phyloP scores from a whole-genome alignment of 2,797 vertebrate genomes.

The Acropternis orthonyx region DNA sequence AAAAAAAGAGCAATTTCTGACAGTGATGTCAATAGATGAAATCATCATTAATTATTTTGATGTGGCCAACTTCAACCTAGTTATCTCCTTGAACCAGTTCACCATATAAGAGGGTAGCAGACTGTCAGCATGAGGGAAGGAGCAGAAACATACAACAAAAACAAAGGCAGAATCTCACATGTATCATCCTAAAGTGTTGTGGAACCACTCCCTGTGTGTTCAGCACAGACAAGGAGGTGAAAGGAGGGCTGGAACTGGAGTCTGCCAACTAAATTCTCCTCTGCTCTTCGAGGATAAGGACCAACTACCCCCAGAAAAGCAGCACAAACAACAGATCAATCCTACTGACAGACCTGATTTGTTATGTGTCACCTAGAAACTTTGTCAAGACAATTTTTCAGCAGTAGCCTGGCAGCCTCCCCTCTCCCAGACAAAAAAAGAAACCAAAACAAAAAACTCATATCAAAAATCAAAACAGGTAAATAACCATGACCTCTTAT shows the following conservation, averaged over 20 bases:
- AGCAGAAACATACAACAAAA: rapidly evolving
- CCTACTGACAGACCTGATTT: not conserved
- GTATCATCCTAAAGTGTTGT: not conserved
- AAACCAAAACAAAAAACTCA: not conserved
- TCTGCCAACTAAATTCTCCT: not conserved
- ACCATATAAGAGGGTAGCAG: rapidly evolving
- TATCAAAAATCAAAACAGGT: rapidly evolving
- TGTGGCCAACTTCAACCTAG: not conserved
- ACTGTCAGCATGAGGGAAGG: not conserved
- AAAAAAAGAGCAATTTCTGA: not conserved
- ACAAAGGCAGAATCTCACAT: not conserved
- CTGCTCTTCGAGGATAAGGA: not conserved
- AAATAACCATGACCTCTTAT: not conserved
- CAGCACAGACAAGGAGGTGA: not conserved
- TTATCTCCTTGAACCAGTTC: not conserved
- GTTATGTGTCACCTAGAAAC: not conserved
- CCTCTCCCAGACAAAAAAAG: not conserved
- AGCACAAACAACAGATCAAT: not conserved
- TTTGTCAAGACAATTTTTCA: not conserved
- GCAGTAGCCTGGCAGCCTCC: not conserved
- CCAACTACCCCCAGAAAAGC: not conserved
- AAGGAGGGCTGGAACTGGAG: not conserved
- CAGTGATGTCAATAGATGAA: not conserved
- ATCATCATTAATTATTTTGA: not conserved
- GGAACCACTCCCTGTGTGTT: not conserved